These are phyloP conservation scores for Crenichthys baileyi DNA, from an alignment of 2,797 vertebrate species.

Conservation along the genomic window DNA sequence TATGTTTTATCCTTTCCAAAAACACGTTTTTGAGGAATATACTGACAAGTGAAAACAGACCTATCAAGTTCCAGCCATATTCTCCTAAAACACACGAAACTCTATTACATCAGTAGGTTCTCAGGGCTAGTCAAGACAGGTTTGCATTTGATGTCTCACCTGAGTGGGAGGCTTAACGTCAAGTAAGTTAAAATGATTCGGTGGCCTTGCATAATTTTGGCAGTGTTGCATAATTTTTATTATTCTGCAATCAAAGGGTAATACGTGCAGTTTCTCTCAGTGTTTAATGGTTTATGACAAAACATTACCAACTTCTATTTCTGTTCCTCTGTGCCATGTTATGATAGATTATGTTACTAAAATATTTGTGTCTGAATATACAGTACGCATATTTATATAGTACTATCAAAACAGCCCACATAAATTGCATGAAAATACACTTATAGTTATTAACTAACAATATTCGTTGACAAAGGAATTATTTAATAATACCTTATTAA, in stretches of 20 bases:
- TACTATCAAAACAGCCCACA: neutral
- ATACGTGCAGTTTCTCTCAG: neutral
- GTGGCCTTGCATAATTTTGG: neutral
- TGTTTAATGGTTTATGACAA: neutral
- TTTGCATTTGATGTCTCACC: neutral
- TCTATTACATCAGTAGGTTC: neutral
- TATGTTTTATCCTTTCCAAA: neutral
- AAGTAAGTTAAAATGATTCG: neutral
- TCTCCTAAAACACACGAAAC: neutral
- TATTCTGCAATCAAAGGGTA: neutral
- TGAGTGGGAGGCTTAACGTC: neutral
- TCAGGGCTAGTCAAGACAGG: neutral
- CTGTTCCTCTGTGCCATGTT: accelerated
- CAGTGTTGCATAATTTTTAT: neutral
- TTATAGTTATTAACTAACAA: too few species aligned
- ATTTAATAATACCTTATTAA: neutral
- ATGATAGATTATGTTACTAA: neutral
- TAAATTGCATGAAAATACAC: neutral
- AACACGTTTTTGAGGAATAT: neutral
- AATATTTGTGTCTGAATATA: neutral
- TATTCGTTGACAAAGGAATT: neutral
- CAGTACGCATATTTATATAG: neutral
- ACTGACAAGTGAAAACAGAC: neutral
- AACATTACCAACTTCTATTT: neutral
- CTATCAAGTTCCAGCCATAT: neutral